phyloP scores from a whole-genome alignment of 1,140 invertebrate species.

The Protaetia brevitarsis region DNA sequence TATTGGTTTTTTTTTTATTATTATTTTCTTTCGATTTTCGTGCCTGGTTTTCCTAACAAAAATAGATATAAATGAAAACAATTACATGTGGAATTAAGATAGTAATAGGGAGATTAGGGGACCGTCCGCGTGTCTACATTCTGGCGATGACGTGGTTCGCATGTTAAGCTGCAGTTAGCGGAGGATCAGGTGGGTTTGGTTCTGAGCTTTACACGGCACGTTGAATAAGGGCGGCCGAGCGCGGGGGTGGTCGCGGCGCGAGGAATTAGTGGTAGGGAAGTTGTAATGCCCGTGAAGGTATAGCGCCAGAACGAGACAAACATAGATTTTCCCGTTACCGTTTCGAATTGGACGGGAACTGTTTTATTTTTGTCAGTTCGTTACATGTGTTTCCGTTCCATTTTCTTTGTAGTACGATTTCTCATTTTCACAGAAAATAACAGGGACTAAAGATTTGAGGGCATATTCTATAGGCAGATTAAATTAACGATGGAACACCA shows the following conservation, averaged over 20 bases:
- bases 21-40: not conserved
- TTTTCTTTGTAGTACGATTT: no score
- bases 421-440: no score
- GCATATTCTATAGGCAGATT: no score
- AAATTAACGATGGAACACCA: no score
- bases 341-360: not conserved
- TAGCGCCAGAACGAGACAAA: not conserved
- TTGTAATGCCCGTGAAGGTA: slow-evolving; percentile 33
- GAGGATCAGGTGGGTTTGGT: slow-evolving; percentile 41
- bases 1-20: not conserved
- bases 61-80: slow-evolving; percentile 8
- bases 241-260: slow-evolving; percentile 25
- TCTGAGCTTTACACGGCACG: slow-evolving; percentile 38
- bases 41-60: not conserved
- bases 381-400: no score
- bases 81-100: slow-evolving; percentile 2
- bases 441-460: no score
- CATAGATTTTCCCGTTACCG: slow-evolving; percentile 1
- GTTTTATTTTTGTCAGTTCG: not conserved
- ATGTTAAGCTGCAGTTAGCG: slow-evolving; percentile 41
- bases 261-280: slow-evolving; percentile 34
- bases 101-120: slow-evolving; percentile 4
- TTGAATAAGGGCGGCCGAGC: slow-evolving; percentile 7
- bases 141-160: slow-evolving; percentile 37
- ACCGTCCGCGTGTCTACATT: slow-evolving; percentile 23